phyloP scores from a whole-genome alignment of 2,113 vertebrate species.

The Pipa parva region DNA sequence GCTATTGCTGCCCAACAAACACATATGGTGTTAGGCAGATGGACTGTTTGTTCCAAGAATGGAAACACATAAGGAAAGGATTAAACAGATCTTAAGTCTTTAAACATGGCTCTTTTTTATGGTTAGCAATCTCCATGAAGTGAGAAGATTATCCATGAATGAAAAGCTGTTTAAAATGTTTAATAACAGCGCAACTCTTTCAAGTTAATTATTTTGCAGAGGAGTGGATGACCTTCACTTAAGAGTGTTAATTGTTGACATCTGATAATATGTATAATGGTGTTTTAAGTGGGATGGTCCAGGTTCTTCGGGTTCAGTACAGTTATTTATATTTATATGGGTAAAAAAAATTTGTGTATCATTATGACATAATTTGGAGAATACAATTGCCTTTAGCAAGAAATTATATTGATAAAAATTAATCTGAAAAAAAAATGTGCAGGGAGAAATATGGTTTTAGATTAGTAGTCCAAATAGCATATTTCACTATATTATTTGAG shows the following conservation, averaged over 20 bases:
- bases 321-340: neutral
- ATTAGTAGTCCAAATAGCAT: too few relatives aligned
- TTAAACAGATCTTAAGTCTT: slow-evolving; percentile 64
- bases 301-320: too few relatives aligned
- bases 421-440: too few relatives aligned
- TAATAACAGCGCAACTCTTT: neutral
- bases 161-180: neutral
- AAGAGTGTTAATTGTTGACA: neutral
- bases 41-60: slow-evolving; percentile 69
- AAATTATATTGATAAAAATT: too few relatives aligned
- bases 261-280: neutral
- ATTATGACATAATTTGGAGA: too few relatives aligned
- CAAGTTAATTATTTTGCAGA: neutral
- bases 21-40: slow-evolving; percentile 73
- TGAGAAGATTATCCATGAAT: slow-evolving; percentile 42
- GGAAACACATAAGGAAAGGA: slow-evolving; percentile 69
- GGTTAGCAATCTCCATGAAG: slow-evolving; percentile 45
- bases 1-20: slow-evolving; percentile 61
- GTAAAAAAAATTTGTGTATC: neutral
- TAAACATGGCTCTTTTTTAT: slow-evolving; percentile 54
- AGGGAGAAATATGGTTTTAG: too few relatives aligned
- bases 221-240: neutral
- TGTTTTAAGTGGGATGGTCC: too few relatives aligned
- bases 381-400: too few relatives aligned
- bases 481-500: too few relatives aligned